phyloP scores from a whole-genome alignment of 2,113 vertebrate genomes.

The Tetrao urogallus region DNA sequence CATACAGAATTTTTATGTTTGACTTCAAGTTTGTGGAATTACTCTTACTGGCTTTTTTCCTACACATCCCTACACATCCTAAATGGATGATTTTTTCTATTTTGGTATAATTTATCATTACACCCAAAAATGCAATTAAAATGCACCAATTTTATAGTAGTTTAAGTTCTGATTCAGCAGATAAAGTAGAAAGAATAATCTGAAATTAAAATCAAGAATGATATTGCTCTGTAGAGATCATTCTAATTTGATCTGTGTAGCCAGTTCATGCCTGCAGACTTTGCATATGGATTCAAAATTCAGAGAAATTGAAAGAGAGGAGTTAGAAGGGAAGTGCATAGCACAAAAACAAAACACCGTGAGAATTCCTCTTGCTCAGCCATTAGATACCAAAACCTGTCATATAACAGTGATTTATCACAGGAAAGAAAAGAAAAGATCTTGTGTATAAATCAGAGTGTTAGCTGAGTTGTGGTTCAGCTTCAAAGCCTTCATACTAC shows the following conservation, averaged over 20 bases:
- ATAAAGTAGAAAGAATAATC: not conserved
- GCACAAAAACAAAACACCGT: not conserved
- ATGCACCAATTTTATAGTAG: not conserved
- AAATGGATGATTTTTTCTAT: not conserved
- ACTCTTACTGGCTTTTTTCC: not conserved
- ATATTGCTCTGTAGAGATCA: not conserved
- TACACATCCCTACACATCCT: not conserved
- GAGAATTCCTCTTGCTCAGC: constrained; percentile 18
- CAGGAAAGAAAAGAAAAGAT: constrained; percentile 49
- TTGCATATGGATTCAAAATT: not conserved
- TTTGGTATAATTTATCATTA: not conserved
- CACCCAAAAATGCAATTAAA: not conserved
- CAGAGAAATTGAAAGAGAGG: not conserved
- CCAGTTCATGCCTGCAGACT: not conserved
- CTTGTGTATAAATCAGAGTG: constrained; percentile 42
- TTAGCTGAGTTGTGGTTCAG: not conserved
- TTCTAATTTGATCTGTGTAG: not conserved
- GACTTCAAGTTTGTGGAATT: not conserved
- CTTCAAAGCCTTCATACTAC: constrained; percentile 59
- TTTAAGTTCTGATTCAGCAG: not conserved
- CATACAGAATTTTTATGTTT: not conserved
- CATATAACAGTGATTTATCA: not conserved
- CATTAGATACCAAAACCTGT: constrained; percentile 26
- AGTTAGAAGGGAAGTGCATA: not conserved
- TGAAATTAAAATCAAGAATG: not conserved